Conservation (phyloP, 2,888 invertebrate genomes). For the Craniophora ligustri region DNA sequence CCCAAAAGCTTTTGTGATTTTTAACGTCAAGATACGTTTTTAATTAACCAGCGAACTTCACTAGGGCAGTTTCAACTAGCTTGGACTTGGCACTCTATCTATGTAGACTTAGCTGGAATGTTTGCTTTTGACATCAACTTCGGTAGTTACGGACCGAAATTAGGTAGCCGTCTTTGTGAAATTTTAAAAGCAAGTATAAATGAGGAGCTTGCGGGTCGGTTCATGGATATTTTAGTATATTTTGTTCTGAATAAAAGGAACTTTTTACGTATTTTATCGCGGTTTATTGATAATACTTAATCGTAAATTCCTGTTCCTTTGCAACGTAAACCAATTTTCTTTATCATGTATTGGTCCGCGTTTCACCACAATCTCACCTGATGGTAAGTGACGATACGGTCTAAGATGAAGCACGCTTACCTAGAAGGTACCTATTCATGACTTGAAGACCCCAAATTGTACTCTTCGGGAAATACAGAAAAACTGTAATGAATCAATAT, state of each 20-base stretch:
- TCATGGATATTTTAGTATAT: background rate
- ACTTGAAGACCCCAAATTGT: no score
- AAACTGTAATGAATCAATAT: no score
- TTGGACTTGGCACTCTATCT: conserved; percentile 32
- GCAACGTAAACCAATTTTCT: no score
- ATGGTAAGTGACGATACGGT: no score
- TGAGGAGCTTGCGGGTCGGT: background rate
- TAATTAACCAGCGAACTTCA: conserved; percentile 59
- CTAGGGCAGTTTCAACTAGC: conserved; percentile 31
- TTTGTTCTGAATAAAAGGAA: background rate
- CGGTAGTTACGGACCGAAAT: conserved; percentile 24
- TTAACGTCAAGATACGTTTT: conserved; percentile 60
- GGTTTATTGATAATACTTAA: no score
- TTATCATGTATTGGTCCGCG: no score
- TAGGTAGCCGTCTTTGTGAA: conserved; percentile 13
- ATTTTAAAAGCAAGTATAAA: background rate
- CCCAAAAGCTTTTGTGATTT: conserved; percentile 52
- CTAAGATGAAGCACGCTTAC: no score
- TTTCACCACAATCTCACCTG: no score
- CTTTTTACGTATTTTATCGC: no score
- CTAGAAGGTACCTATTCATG: no score
- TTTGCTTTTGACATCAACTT: conserved; percentile 31
- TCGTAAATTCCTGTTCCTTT: no score
- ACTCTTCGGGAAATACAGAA: no score
- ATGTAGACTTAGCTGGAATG: conserved; percentile 38